Evolutionary conservation across 2,113 vertebrate genomes (phyloP), one percentile per base, ranked within the genome.

Genomic region (Holacanthus passer): DNA sequence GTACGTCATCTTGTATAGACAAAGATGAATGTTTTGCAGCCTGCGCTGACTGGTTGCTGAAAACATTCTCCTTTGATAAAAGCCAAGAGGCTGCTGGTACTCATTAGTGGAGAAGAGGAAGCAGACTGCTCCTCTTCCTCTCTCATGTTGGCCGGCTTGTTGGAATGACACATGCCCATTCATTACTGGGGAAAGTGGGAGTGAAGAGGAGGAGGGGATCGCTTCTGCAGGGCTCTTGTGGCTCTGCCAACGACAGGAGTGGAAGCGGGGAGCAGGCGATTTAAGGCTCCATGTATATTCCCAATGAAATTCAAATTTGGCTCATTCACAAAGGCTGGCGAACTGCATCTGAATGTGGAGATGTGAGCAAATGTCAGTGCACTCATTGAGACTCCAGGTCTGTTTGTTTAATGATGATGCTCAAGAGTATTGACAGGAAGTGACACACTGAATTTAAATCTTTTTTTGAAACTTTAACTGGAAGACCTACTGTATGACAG

Each of bases 71-170:
- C 73, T 81, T 68, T 82, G 79, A 81, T 83, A 71, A 65, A 56
- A 81, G 77, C 77, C 73, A 86, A 78, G 77, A 73, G 29, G 59
- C 64, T 73, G 69, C 66, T 80, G 55, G 39, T 70, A 56, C 64
- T 86, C 77, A 81, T 81, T 81, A 78, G 59, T 63, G 53, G 39
- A 62, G 71, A 79, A 66, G 82, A 89, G 78, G 78, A 82, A 77
- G 75, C 82, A 75, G 66, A 63, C 56, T 73, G 71, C 71, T 84
- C 76, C 79, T 87, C 77, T 82, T 89, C 84, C 87, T 84, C 83
- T 64, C 73, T 65, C 2, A 7, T 32, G 63, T 69, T 88, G 78
- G 78, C 65, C 65, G 81, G 81, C 84, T 75, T 72, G 74, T 81
- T 59, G 87, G 71, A 82, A 79, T 79, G 79, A 84, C 81, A 73